phyloP scores from a whole-genome alignment of 2,797 vertebrate genomes.

The Mustela erminea region DNA sequence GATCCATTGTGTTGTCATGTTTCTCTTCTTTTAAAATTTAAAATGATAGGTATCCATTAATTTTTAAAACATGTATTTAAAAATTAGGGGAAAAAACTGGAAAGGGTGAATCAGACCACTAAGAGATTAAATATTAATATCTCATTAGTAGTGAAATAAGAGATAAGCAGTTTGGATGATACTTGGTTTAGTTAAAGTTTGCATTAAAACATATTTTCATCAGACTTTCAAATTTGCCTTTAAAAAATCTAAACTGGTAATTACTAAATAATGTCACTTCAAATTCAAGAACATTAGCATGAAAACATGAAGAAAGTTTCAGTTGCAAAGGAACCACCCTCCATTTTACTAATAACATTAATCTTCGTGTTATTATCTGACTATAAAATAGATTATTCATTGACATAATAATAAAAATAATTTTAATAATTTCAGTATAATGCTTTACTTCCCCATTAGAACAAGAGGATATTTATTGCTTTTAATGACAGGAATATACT shows the following conservation, averaged over 20 bases:
- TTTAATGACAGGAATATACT: background rate
- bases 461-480: background rate
- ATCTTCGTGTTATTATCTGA: constrained; percentile 16
- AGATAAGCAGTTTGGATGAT: constrained; percentile 1
- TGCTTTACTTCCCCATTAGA: constrained; percentile 6
- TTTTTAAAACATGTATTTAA: constrained; percentile 54
- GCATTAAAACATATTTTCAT: constrained; percentile 39
- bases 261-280: constrained; percentile 14
- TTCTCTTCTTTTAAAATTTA: constrained; percentile 35
- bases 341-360: constrained; percentile 41
- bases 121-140: constrained; percentile 36
- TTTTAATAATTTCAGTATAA: constrained; percentile 38
- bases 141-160: background rate
- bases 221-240: constrained; percentile 34
- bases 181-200: constrained; percentile 37
- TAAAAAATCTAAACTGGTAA: constrained; percentile 1
- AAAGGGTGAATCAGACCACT: constrained; percentile 25
- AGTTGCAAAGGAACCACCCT: background rate
- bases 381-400: constrained; percentile 16
- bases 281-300: constrained; percentile 13
- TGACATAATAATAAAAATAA: constrained; percentile 36
- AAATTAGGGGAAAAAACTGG: constrained; percentile 34
- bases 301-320: constrained; percentile 43
- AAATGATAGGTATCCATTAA: background rate
- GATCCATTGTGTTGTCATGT: background rate